Evolutionary conservation across 2,797 vertebrate species (phyloP).

Genomic region (Sciaenops ocellatus): DNA sequence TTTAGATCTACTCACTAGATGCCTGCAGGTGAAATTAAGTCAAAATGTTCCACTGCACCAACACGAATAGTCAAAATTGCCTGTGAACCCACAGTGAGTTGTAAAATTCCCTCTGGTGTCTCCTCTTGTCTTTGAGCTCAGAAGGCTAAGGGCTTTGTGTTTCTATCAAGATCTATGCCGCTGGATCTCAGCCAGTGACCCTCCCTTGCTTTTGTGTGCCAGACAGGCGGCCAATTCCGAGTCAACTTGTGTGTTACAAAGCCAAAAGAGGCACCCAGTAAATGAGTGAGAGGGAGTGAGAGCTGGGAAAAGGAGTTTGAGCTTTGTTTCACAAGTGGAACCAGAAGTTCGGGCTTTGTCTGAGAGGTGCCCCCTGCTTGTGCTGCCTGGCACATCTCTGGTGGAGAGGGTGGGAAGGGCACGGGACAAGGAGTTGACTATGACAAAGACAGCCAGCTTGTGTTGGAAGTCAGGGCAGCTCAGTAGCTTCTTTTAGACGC

Average conservation of each 20-base stretch:
- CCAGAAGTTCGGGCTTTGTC: conserved; percentile 73
- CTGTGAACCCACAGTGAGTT: conserved; percentile 48
- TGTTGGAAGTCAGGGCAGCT: conserved; percentile 28
- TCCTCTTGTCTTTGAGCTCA: conserved; percentile 36
- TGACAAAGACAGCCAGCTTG: conserved; percentile 31
- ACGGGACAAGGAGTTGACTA: conserved; percentile 24
- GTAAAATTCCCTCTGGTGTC: conserved; percentile 42
- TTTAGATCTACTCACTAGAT: no score
- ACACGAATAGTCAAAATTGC: not conserved
- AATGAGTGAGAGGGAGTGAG: conserved; percentile 62
- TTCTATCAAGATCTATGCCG: conserved; percentile 58
- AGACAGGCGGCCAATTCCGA: conserved; percentile 70
- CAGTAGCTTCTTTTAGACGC: not conserved
- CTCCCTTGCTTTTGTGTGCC: conserved; percentile 69
- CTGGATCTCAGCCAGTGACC: conserved; percentile 67
- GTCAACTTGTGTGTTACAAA: conserved; percentile 66
- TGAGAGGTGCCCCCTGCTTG: conserved; percentile 74
- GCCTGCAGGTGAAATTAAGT: not conserved
- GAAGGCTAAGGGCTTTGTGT: conserved; percentile 42
- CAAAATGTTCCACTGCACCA: conserved; percentile 16
- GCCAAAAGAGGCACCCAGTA: conserved; percentile 71
- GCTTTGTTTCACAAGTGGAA: conserved; percentile 85
- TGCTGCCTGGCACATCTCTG: conserved; percentile 62
- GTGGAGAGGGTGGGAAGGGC: conserved; percentile 32
- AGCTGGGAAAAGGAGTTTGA: conserved; percentile 77